Base-by-base conservation (phyloP, 2,113 vertebrate species). In the Sturnus vulgaris region DNA sequence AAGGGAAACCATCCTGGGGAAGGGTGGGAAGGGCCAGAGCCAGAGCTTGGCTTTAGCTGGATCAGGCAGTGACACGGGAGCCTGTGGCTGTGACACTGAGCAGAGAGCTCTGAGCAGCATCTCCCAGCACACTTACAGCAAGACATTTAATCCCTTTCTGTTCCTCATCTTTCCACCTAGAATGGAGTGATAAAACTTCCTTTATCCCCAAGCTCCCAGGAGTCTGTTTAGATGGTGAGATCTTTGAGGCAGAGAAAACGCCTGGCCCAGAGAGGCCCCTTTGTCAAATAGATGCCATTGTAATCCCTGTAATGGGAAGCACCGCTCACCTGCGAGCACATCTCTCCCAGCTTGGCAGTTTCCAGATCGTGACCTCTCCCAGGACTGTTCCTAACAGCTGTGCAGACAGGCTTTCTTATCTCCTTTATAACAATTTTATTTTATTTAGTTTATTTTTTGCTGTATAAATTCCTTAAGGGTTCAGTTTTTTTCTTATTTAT, bases 201-300 rank as follows among this genome's bases (percentile, higher is more conserved):
- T 89, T 95, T 92, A 69, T 95, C 66, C 77, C 44, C 49, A 9
- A 6, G 39, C 33, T 92, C 64, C 71, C 59, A 37, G 71, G 46
- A 53, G 63, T 20, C 71, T 83, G 79, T 80, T 92, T 70, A 55
- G 88, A 61, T 90, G 89, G 91, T 3, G 55, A 6, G 42, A 50
- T 88, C 60, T 90, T 17, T 63, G 68, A 84, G 86, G 83, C 71
- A 64, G 78, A 75, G 93, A 84, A 92, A 91, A 76, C 93, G 94
- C 70, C 81, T 95, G 91, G 94, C 91, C 53, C 46, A n/a, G 81
- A 3, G 31, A 65, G 78, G 78, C 72, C 46, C 61, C 89, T 78
- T 61, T 87, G 86, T 85, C 77, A 53, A 1, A 33, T 15, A 18
- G 77, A 11, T 91, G 57, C 73, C 61, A 37, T 89, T 89, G 0